Evolutionary conservation across 2,113 vertebrate genomes (phyloP).

Genomic region (Anguilla rostrata): DNA sequence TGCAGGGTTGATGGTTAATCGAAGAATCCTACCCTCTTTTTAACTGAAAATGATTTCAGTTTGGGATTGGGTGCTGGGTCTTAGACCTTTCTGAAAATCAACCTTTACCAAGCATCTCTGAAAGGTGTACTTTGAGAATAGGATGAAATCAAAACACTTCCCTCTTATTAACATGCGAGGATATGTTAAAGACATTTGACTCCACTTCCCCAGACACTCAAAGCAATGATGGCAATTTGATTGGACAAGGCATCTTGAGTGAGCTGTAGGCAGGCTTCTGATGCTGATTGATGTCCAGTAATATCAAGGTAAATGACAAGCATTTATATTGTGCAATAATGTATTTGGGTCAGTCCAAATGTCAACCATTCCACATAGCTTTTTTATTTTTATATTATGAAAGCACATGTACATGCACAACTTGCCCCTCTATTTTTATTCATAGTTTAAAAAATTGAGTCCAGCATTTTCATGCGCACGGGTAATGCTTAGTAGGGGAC

Average conservation of each 20-base stretch:
- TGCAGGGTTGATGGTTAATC: slow-evolving; percentile 2
- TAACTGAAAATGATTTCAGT: slow-evolving; percentile 21
- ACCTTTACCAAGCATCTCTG: slow-evolving; percentile 12
- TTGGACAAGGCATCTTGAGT: background rate
- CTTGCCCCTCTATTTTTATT: background rate
- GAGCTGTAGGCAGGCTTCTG: background rate
- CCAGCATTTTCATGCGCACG: background rate
- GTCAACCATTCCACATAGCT: too few species aligned
- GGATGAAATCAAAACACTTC: slow-evolving; percentile 5
- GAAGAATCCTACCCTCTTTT: slow-evolving; percentile 3
- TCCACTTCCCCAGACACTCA: background rate
- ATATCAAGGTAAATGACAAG: background rate
- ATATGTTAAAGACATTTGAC: background rate
- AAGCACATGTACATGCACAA: background rate
- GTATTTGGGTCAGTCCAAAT: background rate
- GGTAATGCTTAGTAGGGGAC: background rate
- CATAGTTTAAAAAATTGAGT: background rate
- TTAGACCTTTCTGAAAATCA: slow-evolving; percentile 3
- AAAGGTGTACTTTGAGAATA: slow-evolving; percentile 3
- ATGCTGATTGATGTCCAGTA: background rate
- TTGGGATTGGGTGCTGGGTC: slow-evolving; percentile 2
- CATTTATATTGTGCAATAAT: background rate
- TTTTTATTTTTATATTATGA: background rate
- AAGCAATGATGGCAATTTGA: background rate
- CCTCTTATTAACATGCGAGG: slow-evolving; percentile 3